These are phyloP conservation scores for Varanus komodoensis DNA, from an alignment of 2,113 vertebrate species.

Conservation along the genomic window DNA sequence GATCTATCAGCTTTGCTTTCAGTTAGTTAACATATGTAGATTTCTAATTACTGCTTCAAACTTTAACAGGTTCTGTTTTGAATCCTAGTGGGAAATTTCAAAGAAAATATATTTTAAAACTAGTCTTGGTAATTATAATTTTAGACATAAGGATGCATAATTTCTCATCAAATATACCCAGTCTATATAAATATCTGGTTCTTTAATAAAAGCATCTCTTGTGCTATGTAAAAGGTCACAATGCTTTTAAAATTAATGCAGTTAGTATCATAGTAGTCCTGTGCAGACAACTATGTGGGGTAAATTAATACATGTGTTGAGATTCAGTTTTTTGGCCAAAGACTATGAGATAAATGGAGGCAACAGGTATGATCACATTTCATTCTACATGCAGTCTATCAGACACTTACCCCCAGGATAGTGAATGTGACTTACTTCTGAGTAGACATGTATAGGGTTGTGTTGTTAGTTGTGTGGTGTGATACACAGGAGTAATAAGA, in stretches of 20 bases:
- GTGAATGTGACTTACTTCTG: background rate
- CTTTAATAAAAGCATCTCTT: background rate
- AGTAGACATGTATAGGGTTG: background rate
- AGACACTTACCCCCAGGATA: background rate
- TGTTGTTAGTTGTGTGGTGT: background rate
- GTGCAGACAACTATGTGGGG: background rate
- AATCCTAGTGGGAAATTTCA: background rate
- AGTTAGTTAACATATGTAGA: background rate
- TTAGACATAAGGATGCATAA: background rate
- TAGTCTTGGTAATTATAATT: background rate
- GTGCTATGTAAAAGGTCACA: background rate
- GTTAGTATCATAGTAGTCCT: slow-evolving; percentile 4
- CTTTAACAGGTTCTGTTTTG: background rate
- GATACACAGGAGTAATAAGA: background rate
- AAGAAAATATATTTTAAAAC: background rate
- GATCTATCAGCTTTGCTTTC: background rate
- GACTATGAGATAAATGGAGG: no score
- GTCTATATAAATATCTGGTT: background rate
- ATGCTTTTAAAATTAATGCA: background rate
- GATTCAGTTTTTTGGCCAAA: background rate
- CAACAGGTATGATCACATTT: background rate
- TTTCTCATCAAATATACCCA: background rate
- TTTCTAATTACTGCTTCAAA: background rate
- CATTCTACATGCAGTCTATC: background rate
- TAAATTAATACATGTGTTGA: background rate